Conservation (phyloP, 2,113 vertebrate species). For the Stigmatopora argus region DNA sequence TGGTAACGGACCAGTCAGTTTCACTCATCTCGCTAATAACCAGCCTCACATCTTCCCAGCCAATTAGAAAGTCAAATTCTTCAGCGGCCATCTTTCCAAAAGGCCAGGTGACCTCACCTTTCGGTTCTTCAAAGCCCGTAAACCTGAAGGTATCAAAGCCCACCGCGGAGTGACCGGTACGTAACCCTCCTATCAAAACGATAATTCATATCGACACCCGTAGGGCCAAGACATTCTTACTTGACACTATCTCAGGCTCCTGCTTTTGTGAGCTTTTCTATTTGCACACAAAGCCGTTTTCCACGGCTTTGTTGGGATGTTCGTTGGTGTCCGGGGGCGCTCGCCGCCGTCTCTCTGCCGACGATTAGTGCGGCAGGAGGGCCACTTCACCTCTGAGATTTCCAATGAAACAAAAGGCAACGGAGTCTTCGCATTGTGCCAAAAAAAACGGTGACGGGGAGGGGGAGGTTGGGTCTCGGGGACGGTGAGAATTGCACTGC, state of each 20-base stretch:
- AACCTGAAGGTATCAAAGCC: slow-evolving; percentile 21
- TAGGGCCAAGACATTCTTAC: slow-evolving; percentile 45
- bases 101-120: slow-evolving; percentile 32
- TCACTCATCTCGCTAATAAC: not conserved
- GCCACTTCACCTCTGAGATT: slow-evolving; percentile 61
- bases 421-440: slow-evolving; percentile 50
- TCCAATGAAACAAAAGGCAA: slow-evolving; percentile 55
- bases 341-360: slow-evolving; percentile 55
- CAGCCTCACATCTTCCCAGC: slow-evolving; percentile 7
- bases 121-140: slow-evolving; percentile 26
- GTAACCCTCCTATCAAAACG: slow-evolving; percentile 47
- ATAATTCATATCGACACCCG: slow-evolving; percentile 52
- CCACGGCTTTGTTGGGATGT: slow-evolving; percentile 49
- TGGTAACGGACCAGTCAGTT: too few relatives aligned
- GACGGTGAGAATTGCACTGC: slow-evolving; percentile 33
- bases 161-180: slow-evolving; percentile 37
- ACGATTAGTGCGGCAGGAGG: slow-evolving; percentile 59
- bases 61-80: slow-evolving; percentile 31
- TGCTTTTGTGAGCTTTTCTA: slow-evolving; percentile 63
- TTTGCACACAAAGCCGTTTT: slow-evolving; percentile 64
- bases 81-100: slow-evolving; percentile 33
- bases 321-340: slow-evolving; percentile 44
- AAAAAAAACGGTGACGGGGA: slow-evolving; percentile 44
- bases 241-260: slow-evolving; percentile 65
- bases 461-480: slow-evolving; percentile 9